Conservation (phyloP, 2,888 invertebrate genomes). For the Drymonia ruficornis region DNA sequence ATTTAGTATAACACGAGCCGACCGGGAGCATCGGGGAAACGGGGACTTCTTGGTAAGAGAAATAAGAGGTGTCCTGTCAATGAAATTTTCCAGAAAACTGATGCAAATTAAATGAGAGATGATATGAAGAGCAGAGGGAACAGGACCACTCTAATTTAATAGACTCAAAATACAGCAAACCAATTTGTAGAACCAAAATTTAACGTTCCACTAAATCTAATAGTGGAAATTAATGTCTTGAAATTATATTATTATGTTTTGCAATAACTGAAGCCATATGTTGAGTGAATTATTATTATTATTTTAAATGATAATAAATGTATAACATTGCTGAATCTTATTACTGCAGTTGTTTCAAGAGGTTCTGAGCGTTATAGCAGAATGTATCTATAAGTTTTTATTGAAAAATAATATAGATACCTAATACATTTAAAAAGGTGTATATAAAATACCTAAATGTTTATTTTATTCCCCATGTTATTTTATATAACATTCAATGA, state of each 20-base stretch:
- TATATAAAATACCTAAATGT: too few species aligned
- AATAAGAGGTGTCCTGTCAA: conserved; percentile 77
- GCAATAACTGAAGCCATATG: too few species aligned
- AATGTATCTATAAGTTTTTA: too few species aligned
- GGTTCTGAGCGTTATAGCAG: too few species aligned
- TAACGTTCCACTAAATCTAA: not conserved
- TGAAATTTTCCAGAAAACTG: conserved; percentile 78
- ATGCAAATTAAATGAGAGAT: conserved; percentile 28
- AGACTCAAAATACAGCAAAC: not conserved
- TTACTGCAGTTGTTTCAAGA: too few species aligned
- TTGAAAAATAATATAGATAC: too few species aligned
- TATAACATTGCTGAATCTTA: too few species aligned
- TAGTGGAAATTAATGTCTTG: not conserved
- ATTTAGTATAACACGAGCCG: conserved; percentile 56
- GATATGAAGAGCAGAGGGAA: conserved; percentile 29
- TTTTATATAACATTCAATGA: too few species aligned
- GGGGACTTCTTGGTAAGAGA: conserved; percentile 72
- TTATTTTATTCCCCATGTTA: too few species aligned
- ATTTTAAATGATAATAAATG: too few species aligned
- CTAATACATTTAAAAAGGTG: too few species aligned
- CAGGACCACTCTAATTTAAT: conserved; percentile 29
- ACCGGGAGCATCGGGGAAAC: conserved; percentile 45
- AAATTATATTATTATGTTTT: not conserved
- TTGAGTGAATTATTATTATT: too few species aligned
- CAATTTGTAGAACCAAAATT: not conserved